Evolutionary conservation across 2,888 invertebrate genomes (phyloP).

Genomic region (Carterocephalus palaemon): DNA sequence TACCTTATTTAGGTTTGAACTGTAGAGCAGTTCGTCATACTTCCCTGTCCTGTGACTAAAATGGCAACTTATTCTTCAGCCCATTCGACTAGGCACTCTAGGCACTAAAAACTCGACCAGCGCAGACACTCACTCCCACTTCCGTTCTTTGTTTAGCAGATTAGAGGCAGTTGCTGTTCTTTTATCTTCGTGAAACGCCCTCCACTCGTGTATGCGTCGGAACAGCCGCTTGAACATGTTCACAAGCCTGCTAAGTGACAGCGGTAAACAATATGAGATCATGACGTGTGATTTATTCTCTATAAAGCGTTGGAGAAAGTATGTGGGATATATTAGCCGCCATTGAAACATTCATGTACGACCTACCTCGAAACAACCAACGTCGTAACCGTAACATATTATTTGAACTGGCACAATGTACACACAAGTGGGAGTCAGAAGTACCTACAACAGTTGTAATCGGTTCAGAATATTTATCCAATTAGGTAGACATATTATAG

Average conservation of each 20-base stretch:
- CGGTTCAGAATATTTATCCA: too few species aligned
- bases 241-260: conserved; percentile 41
- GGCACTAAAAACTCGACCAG: conserved; percentile 8
- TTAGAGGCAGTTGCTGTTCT: conserved; percentile 23
- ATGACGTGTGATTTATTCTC: conserved; percentile 22
- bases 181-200: conserved; percentile 25
- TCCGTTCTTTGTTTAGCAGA: conserved; percentile 19
- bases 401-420: too few species aligned
- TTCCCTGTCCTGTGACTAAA: too few species aligned
- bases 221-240: conserved; percentile 40
- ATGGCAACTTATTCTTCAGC: conserved; percentile 2
- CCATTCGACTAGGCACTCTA: conserved; percentile 15
- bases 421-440: too few species aligned
- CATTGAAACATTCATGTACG: not conserved
- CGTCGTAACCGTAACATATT: conserved; percentile 1
- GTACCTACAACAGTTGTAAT: too few species aligned
- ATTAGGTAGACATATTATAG: too few species aligned
- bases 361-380: not conserved
- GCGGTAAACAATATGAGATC: conserved; percentile 39
- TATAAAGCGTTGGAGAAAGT: conserved; percentile 16
- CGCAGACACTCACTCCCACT: conserved; percentile 13
- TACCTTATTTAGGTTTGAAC: too few species aligned
- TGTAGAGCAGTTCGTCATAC: too few species aligned
- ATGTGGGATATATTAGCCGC: conserved; percentile 13
- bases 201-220: conserved; percentile 37